These are phyloP conservation scores for Muntiacus reevesi DNA, from an alignment of 2,113 vertebrate species.

Conservation along the genomic window DNA sequence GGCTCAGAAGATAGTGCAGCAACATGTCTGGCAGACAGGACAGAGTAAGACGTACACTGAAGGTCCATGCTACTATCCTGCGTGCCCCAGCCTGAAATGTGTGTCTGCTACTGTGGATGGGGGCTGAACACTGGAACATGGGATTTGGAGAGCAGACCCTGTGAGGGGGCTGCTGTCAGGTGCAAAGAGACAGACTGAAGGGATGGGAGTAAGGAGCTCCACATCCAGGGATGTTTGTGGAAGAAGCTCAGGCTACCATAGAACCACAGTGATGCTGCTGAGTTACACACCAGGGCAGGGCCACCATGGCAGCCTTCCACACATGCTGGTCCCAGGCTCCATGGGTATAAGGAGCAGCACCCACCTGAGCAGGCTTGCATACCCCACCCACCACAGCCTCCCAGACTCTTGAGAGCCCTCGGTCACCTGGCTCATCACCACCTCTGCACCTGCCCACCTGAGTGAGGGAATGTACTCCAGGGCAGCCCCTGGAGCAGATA, in stretches of 20 bases:
- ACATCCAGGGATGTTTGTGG: neutral
- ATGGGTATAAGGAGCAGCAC: neutral
- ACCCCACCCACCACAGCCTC: no score
- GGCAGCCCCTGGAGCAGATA: neutral
- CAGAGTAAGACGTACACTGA: neutral
- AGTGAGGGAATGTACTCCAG: neutral
- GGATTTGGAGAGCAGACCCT: neutral
- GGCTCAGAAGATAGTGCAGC: neutral
- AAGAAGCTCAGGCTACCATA: neutral
- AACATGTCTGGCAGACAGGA: neutral
- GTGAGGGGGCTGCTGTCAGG: neutral
- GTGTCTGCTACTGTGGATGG: neutral
- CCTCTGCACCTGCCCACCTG: neutral
- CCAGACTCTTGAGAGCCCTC: no score
- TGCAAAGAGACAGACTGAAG: neutral
- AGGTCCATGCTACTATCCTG: neutral
- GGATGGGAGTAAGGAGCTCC: neutral
- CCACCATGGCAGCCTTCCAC: neutral
- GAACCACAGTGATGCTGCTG: neutral
- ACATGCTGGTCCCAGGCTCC: neutral
- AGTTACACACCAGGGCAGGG: neutral
- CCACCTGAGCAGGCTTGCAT: neutral
- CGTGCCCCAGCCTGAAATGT: neutral
- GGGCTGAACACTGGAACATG: neutral
- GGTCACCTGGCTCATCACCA: no score